Conservation (phyloP, 35 echinoderm and acorn worm genomes). For the Lytechinus pictus region DNA sequence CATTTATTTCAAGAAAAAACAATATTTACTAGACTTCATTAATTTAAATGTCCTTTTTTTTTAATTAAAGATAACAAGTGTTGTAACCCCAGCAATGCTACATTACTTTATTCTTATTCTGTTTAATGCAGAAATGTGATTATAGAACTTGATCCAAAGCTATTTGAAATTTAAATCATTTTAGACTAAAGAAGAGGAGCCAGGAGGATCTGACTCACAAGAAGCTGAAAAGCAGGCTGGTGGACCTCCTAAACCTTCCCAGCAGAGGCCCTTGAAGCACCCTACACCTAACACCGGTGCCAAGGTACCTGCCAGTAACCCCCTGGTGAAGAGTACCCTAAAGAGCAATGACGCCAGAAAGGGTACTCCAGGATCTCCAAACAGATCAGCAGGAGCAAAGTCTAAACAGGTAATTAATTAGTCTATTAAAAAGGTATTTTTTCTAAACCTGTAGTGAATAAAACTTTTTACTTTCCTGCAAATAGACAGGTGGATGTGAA, state of each 20-base stretch:
- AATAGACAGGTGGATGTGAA: too few relatives aligned
- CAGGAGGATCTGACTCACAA: neutral
- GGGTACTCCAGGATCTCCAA: neutral
- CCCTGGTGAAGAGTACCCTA: conserved; percentile 53
- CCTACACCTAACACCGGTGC: conserved; percentile 68
- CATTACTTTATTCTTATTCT: too few relatives aligned
- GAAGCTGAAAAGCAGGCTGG: neutral
- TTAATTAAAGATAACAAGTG: too few relatives aligned
- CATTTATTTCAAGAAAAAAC: too few relatives aligned
- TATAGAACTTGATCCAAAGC: too few relatives aligned
- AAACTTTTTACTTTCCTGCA: too few relatives aligned
- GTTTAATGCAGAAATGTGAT: too few relatives aligned
- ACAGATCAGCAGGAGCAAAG: neutral
- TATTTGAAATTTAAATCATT: too few relatives aligned
- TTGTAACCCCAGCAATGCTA: too few relatives aligned
- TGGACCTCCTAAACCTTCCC: neutral
- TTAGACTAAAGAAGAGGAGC: neutral
- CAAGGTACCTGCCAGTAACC: conserved; percentile 57
- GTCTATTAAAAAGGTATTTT: neutral
- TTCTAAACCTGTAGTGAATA: too few relatives aligned
- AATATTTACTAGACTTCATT: too few relatives aligned
- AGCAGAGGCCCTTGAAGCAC: conserved; percentile 60
- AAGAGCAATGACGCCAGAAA: neutral
- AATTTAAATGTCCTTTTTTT: too few relatives aligned
- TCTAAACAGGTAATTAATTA: neutral